Base-by-base conservation (phyloP, 1,140 invertebrate genomes). In the Halyomorpha halys region DNA sequence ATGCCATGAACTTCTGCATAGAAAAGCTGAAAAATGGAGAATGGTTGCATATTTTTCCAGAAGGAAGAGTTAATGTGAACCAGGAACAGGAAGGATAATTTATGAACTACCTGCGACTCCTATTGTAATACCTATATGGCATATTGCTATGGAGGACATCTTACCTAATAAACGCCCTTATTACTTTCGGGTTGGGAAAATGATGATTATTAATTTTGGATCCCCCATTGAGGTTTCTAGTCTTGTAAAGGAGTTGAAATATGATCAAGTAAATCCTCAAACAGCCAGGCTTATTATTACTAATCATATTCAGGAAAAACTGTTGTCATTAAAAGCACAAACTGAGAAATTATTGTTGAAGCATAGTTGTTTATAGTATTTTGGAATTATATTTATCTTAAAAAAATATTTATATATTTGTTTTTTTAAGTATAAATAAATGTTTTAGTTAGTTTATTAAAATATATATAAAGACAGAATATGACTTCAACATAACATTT, bases 11-110 rank as follows among this genome's bases (percentile, higher is more conserved):
- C 75, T 94, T 96, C 76, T 87, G 89, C 73, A 80, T 97, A 60
- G 89, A 96, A 72, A 83, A 87, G 69, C 79, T 98, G 59, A 80
- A 86, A 62, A 74, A 80, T 66, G 94, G 95, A n/a, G 82, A 88
- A 63, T 99, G 96, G 95, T 83, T 98, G 51, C 96, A 99, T 74
- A 85, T 98, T 30, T 99, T 98, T 79, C 91, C 91, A 27, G 82
- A 86, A 75, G 96, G 94, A 30, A 90, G 88, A 81, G 91, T 99
- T 13, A 97, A 97, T 74, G 85, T 90, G 79, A 82, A 82, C 11
- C 87, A 93, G 94, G 95, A 62, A 81, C 96, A 39, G 82, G 82
- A 44, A 74, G 89, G 64, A 81, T 94, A 67, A 87, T 97, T 67
- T 83, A 87, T 67, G 94, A 97, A 72, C 84, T 84, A 30, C 83